Percentiles rank a stretch among this genome's conserved stretches.
Conservation (phyloP, 2,113 vertebrate genomes). For the pig (Sus scrofa) region T2T-Sscrofa CM000812.6:205054001-205054500, state of each 20-base stretch:
- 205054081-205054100: not conserved
- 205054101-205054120: not conserved
- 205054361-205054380: not conserved
- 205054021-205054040: not conserved
- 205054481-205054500: not conserved
- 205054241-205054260: slow-evolving; percentile 3
- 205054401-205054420: not conserved
- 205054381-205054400: not conserved
- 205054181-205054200: not conserved
- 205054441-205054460: not conserved
- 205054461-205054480: not conserved
- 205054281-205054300: not conserved
- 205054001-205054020: not conserved
- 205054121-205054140: not conserved
- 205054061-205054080: slow-evolving; percentile 12
- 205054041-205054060: not conserved
- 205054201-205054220: not conserved
- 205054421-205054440: not conserved
- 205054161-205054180: not conserved
- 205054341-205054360: not conserved
- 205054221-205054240: not conserved
- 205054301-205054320: not conserved
- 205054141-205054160: slow-evolving; percentile 10
- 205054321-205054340: not conserved
- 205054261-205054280: not conserved